phyloP scores from a whole-genome alignment of 2,888 invertebrate genomes.

The Machimus atricapillus region DNA sequence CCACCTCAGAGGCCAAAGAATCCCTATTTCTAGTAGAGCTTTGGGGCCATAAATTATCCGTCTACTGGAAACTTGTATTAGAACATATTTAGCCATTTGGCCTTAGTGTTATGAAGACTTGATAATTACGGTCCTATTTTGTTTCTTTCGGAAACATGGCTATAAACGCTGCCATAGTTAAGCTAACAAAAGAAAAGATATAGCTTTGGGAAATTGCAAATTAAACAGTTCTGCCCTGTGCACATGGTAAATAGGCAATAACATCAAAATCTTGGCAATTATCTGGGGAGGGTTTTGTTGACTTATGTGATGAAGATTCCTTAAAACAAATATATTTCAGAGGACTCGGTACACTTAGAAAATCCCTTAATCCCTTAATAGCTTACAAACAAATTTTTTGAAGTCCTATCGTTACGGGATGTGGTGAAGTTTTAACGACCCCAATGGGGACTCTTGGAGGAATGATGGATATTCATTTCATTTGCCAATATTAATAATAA shows the following conservation, averaged over 20 bases:
- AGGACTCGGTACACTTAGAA: not conserved
- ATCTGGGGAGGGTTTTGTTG: not conserved
- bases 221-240: not conserved
- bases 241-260: not conserved
- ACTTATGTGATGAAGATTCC: not conserved
- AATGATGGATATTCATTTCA: too few relatives aligned
- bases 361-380: not conserved
- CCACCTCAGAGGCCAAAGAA: not conserved
- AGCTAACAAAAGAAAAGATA: not conserved
- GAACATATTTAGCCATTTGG: not conserved
- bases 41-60: not conserved
- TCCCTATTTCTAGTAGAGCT: not conserved
- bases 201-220: not conserved
- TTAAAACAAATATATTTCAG: not conserved
- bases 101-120: not conserved
- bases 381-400: not conserved
- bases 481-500: too few relatives aligned
- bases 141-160: not conserved
- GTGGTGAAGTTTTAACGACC: not conserved
- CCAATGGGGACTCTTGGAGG: not conserved
- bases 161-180: not conserved
- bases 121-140: not conserved
- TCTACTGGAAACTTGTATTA: not conserved
- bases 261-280: not conserved
- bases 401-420: not conserved